Conservation (phyloP, 2,797 vertebrate species). For the Enteromius viviparus region DNA sequence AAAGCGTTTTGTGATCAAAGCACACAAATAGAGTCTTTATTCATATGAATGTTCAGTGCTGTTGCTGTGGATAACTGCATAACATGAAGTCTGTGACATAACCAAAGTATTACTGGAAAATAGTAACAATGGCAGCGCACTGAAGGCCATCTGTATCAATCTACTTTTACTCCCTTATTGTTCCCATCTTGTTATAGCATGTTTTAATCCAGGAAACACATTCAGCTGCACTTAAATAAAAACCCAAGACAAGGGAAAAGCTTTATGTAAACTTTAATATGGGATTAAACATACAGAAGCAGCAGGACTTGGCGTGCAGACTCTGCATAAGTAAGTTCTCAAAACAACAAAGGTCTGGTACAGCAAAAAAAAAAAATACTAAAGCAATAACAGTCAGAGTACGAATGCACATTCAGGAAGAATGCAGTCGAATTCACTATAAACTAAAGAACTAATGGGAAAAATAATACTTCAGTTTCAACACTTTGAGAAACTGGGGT, state of each 20-base stretch:
- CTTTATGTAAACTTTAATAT: constrained; percentile 68
- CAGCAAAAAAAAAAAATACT: constrained; percentile 56
- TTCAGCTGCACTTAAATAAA: constrained; percentile 14
- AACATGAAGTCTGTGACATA: neutral
- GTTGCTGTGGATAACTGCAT: neutral
- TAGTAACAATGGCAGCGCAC: neutral
- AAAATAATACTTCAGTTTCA: constrained; percentile 59
- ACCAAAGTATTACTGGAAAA: neutral
- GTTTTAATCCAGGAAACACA: neutral
- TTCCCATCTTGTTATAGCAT: neutral
- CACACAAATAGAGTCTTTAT: neutral
- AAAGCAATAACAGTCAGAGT: constrained; percentile 66
- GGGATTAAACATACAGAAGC: constrained; percentile 68
- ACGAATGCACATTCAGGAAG: constrained; percentile 73
- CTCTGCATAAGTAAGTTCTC: constrained; percentile 60
- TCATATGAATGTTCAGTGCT: neutral
- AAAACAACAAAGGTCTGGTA: constrained; percentile 58
- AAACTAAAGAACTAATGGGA: constrained; percentile 61
- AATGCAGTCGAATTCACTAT: constrained; percentile 65
- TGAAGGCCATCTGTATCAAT: neutral
- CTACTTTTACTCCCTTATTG: neutral
- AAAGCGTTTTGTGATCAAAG: neutral
- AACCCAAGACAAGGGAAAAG: constrained; percentile 47
- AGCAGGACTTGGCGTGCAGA: constrained; percentile 63
- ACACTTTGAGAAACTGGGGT: constrained; percentile 42